Evolutionary conservation across 2,113 vertebrate species (phyloP).

Genomic region (Cervus canadensis): DNA sequence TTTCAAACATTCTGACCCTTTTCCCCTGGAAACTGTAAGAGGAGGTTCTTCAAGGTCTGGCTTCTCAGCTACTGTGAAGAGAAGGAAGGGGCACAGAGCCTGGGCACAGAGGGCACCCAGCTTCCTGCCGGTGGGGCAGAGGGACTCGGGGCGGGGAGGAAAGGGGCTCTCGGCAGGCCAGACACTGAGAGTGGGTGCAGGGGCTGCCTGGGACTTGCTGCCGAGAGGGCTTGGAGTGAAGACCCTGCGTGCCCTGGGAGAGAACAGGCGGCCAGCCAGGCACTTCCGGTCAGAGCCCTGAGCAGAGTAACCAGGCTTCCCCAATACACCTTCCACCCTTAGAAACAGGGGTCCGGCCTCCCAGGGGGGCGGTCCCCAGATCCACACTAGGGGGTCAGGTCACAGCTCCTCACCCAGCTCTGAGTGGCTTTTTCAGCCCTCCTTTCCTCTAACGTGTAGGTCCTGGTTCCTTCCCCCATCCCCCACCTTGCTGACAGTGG

Average conservation of each 20-base stretch:
- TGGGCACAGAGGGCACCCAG: neutral
- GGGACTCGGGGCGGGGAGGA: neutral
- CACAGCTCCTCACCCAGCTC: neutral
- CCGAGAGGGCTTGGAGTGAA: neutral
- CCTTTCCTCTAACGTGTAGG: neutral
- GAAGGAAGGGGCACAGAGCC: neutral
- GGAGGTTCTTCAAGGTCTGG: neutral
- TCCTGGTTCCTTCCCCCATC: neutral
- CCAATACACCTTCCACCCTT: neutral
- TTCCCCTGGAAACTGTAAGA: neutral
- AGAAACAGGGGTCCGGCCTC: neutral
- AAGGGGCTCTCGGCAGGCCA: neutral
- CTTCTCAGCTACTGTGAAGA: neutral
- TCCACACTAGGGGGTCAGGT: too few relatives aligned
- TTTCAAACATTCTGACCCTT: neutral
- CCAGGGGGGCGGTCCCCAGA: neutral
- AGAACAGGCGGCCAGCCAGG: neutral
- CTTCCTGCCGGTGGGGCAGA: neutral
- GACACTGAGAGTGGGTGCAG: neutral
- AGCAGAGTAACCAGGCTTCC: neutral
- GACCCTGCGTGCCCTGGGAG: neutral
- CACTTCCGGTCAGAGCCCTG: neutral
- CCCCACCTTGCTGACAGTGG: neutral
- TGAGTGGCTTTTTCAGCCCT: neutral
- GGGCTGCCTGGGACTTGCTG: neutral